Conservation (phyloP, 2,113 vertebrate genomes). For the Sitta europaea region DNA sequence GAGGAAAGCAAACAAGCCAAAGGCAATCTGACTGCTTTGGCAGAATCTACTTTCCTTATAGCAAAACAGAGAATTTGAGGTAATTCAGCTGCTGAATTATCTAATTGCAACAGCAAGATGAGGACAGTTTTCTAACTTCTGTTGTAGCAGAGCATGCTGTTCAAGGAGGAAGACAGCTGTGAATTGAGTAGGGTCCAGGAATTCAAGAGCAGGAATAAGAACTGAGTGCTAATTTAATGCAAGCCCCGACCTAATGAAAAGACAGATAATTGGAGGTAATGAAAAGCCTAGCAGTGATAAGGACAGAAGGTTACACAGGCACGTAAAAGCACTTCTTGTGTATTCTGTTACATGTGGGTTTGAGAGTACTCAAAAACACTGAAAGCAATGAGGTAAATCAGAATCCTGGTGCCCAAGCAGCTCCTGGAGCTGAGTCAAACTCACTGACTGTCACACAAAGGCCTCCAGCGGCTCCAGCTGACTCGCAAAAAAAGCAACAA, state of each 20-base stretch:
- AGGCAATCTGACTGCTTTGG: background rate
- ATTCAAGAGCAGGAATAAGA: background rate
- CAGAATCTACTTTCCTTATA: background rate
- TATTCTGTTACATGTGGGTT: background rate
- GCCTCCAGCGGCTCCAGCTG: background rate
- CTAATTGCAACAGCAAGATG: background rate
- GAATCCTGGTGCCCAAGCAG: background rate
- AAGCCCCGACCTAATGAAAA: background rate
- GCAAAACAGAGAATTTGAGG: background rate
- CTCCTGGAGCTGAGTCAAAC: background rate
- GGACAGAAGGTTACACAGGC: background rate
- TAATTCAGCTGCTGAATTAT: background rate
- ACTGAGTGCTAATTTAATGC: background rate
- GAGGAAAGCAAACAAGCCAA: background rate
- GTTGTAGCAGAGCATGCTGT: background rate
- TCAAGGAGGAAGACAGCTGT: background rate
- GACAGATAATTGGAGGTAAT: background rate
- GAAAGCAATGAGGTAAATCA: background rate
- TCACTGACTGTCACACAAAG: background rate
- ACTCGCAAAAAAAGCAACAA: background rate
- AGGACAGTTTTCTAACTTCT: background rate
- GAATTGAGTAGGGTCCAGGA: background rate
- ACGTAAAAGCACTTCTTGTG: background rate
- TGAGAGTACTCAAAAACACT: background rate
- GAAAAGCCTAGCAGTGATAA: background rate